Evolutionary conservation across 2,888 invertebrate species (phyloP), one percentile per base, ranked within the genome.

Genomic region (Tethea ocularis): DNA sequence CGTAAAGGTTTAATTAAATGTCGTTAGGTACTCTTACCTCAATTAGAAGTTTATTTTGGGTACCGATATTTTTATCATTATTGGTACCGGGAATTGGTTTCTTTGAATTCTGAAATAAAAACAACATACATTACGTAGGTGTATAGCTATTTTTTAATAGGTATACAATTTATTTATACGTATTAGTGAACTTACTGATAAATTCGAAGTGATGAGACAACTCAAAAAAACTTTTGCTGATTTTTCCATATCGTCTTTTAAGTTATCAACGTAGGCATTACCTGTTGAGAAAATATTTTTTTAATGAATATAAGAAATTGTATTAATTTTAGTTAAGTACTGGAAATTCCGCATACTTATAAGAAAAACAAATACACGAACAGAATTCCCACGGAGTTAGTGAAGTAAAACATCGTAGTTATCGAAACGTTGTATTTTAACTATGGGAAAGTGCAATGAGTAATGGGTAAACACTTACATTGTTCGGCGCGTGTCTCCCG

Each of bases 181-280:
- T 26, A 51, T 51, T 20, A 4, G 5, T 10, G 7, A 46, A 59
- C 68, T 69, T 66, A 76, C 75, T 56, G 66, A 36, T 51, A 62
- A 57, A 24, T 71, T 66, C 4, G 77, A 69, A 10, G 70, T 57
- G 51, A 77, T 69, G 15, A 76, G 70, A 59, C 77, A 75, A 60
- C 68, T 78, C 58, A 76, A 67, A 61, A 79, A 68, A 57, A 76
- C 56, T 20, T 74, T 71, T 0, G 77, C 71, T n/a, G 75, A 64
- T 17, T 64, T 70, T 52, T 75, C 75, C 41, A 68, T 59, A 41
- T 75, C 68, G 52, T 80, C 74, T 56, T 61, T 68, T 15, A 26
- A 38, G 22, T 68, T 64, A 26, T 24, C 52, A 46, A 61, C 58
- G 26, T 61, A 54, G 58, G 60, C 60, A 13, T 36, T 26, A 51